Evolutionary conservation across 2,888 invertebrate species (phyloP).

Genomic region (Aquatica leii): DNA sequence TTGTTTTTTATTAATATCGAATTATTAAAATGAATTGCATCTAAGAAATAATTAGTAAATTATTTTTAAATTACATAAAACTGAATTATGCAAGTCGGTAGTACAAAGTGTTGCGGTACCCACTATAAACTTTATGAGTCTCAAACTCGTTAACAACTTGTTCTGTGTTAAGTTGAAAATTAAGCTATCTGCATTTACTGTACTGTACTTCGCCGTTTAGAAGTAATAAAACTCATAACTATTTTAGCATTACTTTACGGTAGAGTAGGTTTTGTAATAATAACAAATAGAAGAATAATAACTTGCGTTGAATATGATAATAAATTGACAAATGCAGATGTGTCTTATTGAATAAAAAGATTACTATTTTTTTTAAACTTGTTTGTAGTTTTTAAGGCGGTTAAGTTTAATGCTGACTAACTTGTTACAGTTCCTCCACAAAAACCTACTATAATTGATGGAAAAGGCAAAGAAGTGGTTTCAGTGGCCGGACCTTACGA

Average conservation of each 20-base stretch:
- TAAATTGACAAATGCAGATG: too few species aligned
- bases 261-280: too few species aligned
- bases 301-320: too few species aligned
- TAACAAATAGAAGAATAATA: too few species aligned
- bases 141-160: constrained; percentile 58
- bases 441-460: constrained; percentile 77
- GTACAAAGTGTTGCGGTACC: constrained; percentile 48
- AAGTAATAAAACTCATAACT: constrained; percentile 33
- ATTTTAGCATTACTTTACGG: too few species aligned
- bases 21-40: background rate
- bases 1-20: too few species aligned
- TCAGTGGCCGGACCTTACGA: constrained; percentile 76
- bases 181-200: constrained; percentile 51
- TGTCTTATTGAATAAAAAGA: too few species aligned
- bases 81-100: constrained; percentile 26
- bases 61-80: constrained; percentile 17
- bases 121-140: constrained; percentile 55
- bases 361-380: too few species aligned
- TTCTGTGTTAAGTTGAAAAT: constrained; percentile 54
- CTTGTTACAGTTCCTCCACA: constrained; percentile 74
- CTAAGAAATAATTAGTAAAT: constrained; percentile 1
- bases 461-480: constrained; percentile 69
- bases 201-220: constrained; percentile 38
- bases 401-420: constrained; percentile 2
- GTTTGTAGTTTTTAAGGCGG: too few species aligned